Conservation (phyloP, 2,797 vertebrate species). For the Cyprinodon diabolis region DNA sequence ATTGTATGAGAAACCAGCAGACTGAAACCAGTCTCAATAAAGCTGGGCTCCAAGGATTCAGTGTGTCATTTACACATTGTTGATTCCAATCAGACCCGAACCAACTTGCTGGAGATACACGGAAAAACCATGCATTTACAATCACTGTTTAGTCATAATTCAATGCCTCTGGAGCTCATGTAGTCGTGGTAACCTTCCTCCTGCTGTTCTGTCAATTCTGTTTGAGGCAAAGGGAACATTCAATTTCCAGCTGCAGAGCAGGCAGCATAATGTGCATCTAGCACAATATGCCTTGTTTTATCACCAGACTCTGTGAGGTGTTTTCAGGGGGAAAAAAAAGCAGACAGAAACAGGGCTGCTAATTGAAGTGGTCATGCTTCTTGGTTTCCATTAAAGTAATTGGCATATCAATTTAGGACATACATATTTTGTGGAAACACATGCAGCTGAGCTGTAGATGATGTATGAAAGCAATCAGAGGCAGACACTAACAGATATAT, state of each 20-base stretch:
- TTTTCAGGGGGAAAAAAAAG: constrained; percentile 50
- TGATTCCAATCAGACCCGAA: constrained; percentile 60
- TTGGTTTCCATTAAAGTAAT: constrained; percentile 77
- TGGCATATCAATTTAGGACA: constrained; percentile 78
- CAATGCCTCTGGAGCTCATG: constrained; percentile 45
- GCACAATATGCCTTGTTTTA: constrained; percentile 54
- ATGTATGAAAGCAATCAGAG: constrained; percentile 60
- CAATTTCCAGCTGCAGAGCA: constrained; percentile 48
- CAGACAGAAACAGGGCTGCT: constrained; percentile 62
- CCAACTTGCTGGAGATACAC: constrained; percentile 51
- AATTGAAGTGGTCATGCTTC: constrained; percentile 74
- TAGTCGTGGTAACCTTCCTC: constrained; percentile 42
- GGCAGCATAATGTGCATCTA: constrained; percentile 32
- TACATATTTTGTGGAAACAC: constrained; percentile 70
- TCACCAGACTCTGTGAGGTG: constrained; percentile 68
- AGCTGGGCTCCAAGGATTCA: constrained; percentile 13
- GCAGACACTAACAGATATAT: constrained; percentile 27
- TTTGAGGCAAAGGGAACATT: constrained; percentile 50
- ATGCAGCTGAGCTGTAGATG: constrained; percentile 72
- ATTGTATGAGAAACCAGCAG: constrained; percentile 29
- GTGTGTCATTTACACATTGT: constrained; percentile 48
- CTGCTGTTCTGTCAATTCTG: constrained; percentile 49
- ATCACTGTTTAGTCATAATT: constrained; percentile 49
- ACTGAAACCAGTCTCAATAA: constrained; percentile 50
- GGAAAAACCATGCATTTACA: constrained; percentile 46